Base-by-base conservation (phyloP, 2,797 vertebrate genomes). In the Ataeniobius toweri region DNA sequence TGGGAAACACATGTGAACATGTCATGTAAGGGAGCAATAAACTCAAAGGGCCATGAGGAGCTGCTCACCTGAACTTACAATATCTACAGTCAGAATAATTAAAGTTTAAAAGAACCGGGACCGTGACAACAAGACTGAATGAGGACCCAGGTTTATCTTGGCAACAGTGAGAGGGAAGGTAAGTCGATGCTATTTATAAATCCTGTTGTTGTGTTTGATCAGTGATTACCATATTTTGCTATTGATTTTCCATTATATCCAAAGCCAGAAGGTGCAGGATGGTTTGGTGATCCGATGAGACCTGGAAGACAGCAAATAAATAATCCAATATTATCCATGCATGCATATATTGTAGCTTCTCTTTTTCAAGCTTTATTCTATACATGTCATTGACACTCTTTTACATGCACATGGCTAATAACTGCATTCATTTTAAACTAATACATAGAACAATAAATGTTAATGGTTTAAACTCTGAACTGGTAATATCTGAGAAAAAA, bases 281-380 rank as follows among this genome's bases (percentile, higher is more conserved):
- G 92, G 81, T 91, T 92, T 1, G 82, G 83, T 14, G 92, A 89
- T 3, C 78, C 87, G 41, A 85, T 69, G 51, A 80, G 76, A 78
- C 83, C 94, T 95, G 74, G 6, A 78, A 44, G 10, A 58, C 39
- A 82, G 69, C 69, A 86, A 72, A 73, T 3, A 44, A 53, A 53
- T 53, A 53, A 53, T 12, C 31, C 12, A 9, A 65, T 39, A 7
- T 7, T 46, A 46, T 46, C 65, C 9, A 68, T n/a, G 24, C 12
- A n/a, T 8, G 31, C 31, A 36, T 18, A 63, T 10, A 28, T 13
- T 20, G 16, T 20, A 39, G 36, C 3, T 53, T 55, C 2, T 20
- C 16, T 53, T 24, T 55, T 24, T 24, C 53, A 31, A 65, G 61
- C 8, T 65, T 65, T 12, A n/a, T n/a, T 44, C 36, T 44, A 14